Evolutionary conservation across 2,888 invertebrate genomes (phyloP).

Genomic region (Ecliptopera silaceata): DNA sequence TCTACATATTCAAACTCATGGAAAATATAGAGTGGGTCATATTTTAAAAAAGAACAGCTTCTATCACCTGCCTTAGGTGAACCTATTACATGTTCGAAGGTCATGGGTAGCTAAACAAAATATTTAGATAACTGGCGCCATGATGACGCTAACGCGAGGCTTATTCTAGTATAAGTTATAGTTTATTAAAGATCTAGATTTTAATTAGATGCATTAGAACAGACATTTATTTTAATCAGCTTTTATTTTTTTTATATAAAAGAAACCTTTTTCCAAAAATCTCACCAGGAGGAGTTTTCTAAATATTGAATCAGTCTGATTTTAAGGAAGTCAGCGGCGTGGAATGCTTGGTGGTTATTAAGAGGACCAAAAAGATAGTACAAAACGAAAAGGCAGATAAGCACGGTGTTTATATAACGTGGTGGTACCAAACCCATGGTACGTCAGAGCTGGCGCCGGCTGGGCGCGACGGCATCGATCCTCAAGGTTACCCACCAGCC

Average conservation of each 20-base stretch:
- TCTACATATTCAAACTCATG: neutral
- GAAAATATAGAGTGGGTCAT: neutral
- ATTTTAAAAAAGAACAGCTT: constrained; percentile 2
- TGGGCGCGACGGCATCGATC: constrained; percentile 70
- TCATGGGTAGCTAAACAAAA: constrained; percentile 17
- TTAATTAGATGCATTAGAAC: too few species aligned
- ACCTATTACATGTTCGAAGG: constrained; percentile 13
- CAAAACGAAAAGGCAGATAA: neutral
- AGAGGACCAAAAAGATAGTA: neutral
- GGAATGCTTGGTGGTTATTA: neutral
- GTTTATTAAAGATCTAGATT: too few species aligned
- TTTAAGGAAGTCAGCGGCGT: neutral
- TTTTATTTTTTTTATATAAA: too few species aligned
- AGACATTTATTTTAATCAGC: too few species aligned
- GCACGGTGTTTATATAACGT: constrained; percentile 15
- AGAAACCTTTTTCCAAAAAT: too few species aligned
- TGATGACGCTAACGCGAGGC: constrained; percentile 5
- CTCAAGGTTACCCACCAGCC: constrained; percentile 71
- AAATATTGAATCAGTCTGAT: too few species aligned
- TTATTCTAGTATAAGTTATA: too few species aligned
- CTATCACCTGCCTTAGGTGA: constrained; percentile 12
- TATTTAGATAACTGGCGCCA: constrained; percentile 21
- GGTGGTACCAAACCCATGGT: constrained; percentile 52
- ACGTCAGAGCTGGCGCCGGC: constrained; percentile 54
- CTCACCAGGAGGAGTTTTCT: too few species aligned